Base-by-base conservation (phyloP, 1,140 invertebrate genomes). In the Bombus pascuorum region DNA sequence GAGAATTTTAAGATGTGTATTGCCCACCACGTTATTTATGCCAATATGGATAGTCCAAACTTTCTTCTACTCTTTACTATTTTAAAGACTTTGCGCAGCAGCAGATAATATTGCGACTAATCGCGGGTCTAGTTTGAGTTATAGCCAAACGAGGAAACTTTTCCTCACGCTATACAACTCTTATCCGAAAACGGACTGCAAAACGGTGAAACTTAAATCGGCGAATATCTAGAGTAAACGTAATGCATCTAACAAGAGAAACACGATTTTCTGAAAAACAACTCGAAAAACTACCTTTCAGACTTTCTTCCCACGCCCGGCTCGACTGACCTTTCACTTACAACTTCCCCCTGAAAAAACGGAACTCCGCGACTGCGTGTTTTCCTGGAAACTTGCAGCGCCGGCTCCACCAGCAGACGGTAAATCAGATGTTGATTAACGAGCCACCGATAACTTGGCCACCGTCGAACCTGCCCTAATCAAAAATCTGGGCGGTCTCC, bases 391-490 rank as follows among this genome's bases (percentile, higher is more conserved):
- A 81, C 85, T 86, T 62, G 70, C 10, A 85, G 44, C 57, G 47
- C 34, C 77, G 18, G 70, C 37, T 68, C 68, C 76, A 18, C n/a
- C 65, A 77, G 71, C 78, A 70, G 70, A 73, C 68, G 47, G 73
- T 86, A 83, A 89, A 89, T 88, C 87, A 77, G 87, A 81, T 71
- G 89, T 90, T 83, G 89, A 90, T 89, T 89, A 90, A 90, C 81
- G 89, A 81, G 74, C 42, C 59, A 75, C 53, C 72, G 82, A 57
- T 72, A 86, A 81, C 47, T 87, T 87, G 65, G 66, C 76, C 65
- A 59, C 32, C 44, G 70, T 79, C 71, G 62, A 84, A 47, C 37
- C 39, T 34, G 57, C n/a, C 53, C 57, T 62, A 87, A 87, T 86
- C 81, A 86, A 87, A 76, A 75, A 86, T 86, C 81, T 91, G 89